Evolutionary conservation across 2,797 vertebrate genomes (phyloP).

Genomic region (Helicolenus hilgendorfi): DNA sequence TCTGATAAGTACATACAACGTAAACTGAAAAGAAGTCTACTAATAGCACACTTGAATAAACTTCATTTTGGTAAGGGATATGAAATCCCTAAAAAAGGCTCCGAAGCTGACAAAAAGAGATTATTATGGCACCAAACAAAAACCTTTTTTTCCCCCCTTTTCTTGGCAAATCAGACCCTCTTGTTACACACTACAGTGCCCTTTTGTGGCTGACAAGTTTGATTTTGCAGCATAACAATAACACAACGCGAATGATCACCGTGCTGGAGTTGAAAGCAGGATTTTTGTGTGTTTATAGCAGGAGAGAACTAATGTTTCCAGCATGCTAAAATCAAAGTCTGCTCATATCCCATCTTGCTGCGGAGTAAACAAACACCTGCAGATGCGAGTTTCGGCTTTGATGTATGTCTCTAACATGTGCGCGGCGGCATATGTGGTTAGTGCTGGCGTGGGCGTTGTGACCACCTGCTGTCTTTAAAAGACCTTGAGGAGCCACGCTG

Average conservation of each 20-base stretch:
- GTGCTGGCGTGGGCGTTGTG: conserved; percentile 66
- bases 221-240: conserved; percentile 55
- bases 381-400: conserved; percentile 61
- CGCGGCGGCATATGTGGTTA: conserved; percentile 37
- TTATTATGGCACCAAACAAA: conserved; percentile 6
- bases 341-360: conserved; percentile 59
- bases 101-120: conserved; percentile 19
- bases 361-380: conserved; percentile 73
- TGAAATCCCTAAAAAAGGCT: conserved; percentile 24
- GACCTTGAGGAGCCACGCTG: conserved; percentile 55
- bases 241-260: conserved; percentile 63
- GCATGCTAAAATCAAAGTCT: conserved; percentile 71
- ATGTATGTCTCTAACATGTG: conserved; percentile 61
- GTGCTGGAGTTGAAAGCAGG: conserved; percentile 48
- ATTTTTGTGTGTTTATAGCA: conserved; percentile 56
- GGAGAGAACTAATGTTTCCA: conserved; percentile 49
- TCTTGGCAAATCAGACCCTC: conserved; percentile 7
- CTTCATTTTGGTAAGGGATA: too few relatives aligned
- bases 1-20: too few relatives aligned
- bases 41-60: too few relatives aligned
- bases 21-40: too few relatives aligned
- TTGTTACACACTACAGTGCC: background rate
- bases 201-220: conserved; percentile 24
- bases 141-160: background rate
- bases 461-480: conserved; percentile 82